Base-by-base conservation (phyloP, 2,888 invertebrate genomes). In the Diloba caeruleocephala region DNA sequence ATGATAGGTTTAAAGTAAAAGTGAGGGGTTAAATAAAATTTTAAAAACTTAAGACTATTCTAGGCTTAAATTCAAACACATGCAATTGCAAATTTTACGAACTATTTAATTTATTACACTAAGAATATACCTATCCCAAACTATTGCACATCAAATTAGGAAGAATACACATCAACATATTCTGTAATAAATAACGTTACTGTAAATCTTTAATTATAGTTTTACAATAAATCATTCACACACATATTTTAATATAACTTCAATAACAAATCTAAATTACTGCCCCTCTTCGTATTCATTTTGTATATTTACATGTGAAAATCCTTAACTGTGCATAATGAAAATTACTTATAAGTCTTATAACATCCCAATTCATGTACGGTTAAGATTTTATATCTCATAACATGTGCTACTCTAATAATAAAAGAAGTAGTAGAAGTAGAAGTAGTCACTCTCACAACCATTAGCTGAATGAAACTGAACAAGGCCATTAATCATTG, bases 111-210 rank as follows among this genome's bases (percentile, higher is more conserved):
- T 71, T 63, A 67, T 62, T 60, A 69, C 36, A 44, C 55, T 61
- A 60, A 55, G 17, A 46, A 58, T 28, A 61, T 41, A 55, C 68
- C 65, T 73, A 72, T 60, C 59, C 66, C 65, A 79, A 79, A 77
- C 82, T 88, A 88, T 88, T 88, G 88, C 88, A 88, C 88, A 74
- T 74, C 61, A 52, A 44, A 76, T 71, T 68, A 72, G 72, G 72
- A 72, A 72, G 71, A 72, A 67, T 57, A 68, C 55, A 70, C 60
- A 45, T 76, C 78, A 81, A 77, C 42, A 56, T 39, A 55, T 51
- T 68, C 69, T 67, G 51, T 64, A 77, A 77, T 77, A 78, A 75
- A 77, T 78, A 75, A 74, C 59, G 46, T 48, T 57, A 58, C 17
- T 28, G 5, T 45, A 28, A 43, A 53, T 1, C 28, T 21, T 13